Conservation (phyloP, 2,797 vertebrate species). For the Arrhamphus sclerolepis region DNA sequence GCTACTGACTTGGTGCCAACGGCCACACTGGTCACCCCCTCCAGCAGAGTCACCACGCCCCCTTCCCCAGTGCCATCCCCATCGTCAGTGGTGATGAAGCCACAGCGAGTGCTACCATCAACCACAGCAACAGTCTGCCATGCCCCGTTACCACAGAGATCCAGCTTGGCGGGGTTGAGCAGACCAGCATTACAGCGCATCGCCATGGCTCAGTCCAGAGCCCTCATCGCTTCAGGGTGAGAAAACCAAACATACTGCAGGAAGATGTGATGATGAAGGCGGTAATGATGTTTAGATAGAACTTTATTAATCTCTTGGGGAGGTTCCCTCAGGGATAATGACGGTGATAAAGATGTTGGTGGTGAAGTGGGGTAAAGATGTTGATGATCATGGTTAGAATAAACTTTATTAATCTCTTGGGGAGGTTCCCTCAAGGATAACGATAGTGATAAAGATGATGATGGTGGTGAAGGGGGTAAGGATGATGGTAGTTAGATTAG, state of each 20-base stretch:
- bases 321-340: too few relatives aligned
- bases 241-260: constrained; percentile 42
- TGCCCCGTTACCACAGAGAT: constrained; percentile 77
- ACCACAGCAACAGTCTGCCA: constrained; percentile 55
- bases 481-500: too few relatives aligned
- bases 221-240: constrained; percentile 94
- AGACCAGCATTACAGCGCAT: constrained; percentile 88
- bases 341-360: too few relatives aligned
- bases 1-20: constrained; percentile 73
- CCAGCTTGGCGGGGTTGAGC: constrained; percentile 86
- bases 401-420: too few relatives aligned
- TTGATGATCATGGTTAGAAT: too few relatives aligned
- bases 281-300: too few relatives aligned
- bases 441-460: too few relatives aligned
- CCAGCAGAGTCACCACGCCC: constrained; percentile 65
- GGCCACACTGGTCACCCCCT: constrained; percentile 78
- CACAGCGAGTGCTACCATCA: constrained; percentile 56
- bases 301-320: too few relatives aligned
- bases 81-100: constrained; percentile 72
- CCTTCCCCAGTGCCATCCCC: constrained; percentile 67
- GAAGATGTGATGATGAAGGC: constrained; percentile 13
- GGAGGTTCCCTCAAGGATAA: too few relatives aligned
- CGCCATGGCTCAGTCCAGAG: constrained; percentile 92
- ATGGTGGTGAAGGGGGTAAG: too few relatives aligned
- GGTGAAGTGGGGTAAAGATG: too few relatives aligned